A percentile compares a stretch with the other conserved stretches of the same genome.
Evolutionary conservation across 2,888 invertebrate species (phyloP).

Genomic region (Plebejus melissa): DNA sequence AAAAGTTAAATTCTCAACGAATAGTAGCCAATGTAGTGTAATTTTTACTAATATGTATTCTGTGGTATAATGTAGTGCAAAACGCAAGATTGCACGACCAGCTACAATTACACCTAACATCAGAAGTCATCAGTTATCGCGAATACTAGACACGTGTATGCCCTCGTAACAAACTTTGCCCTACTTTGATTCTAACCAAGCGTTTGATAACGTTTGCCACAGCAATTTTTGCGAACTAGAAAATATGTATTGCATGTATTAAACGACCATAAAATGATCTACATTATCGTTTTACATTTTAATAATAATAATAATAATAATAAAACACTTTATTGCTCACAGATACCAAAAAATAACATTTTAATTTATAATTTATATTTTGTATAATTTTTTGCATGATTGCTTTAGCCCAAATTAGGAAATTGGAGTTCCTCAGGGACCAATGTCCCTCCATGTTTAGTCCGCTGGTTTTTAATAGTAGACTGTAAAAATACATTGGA

Average conservation of each 20-base stretch:
- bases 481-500: not conserved
- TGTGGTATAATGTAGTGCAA: not conserved
- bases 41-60: too few species aligned
- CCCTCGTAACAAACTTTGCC: conserved; percentile 4
- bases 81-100: not conserved
- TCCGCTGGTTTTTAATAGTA: not conserved
- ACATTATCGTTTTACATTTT: not conserved
- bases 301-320: too few species aligned
- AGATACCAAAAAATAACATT: not conserved
- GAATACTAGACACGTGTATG: conserved; percentile 12
- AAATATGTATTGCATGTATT: not conserved
- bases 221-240: conserved; percentile 1
- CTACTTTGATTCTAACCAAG: conserved; percentile 1
- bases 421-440: not conserved
- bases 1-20: too few species aligned
- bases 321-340: too few species aligned
- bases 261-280: not conserved
- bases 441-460: not conserved
- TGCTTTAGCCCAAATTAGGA: not conserved
- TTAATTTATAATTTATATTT: not conserved
- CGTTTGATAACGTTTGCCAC: not conserved
- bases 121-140: conserved; percentile 9
- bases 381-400: not conserved
- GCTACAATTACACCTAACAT: conserved; percentile 8
- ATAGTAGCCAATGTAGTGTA: too few species aligned